Evolutionary conservation across 1,140 invertebrate species (phyloP).

Genomic region (Coenobita brevimanus): DNA sequence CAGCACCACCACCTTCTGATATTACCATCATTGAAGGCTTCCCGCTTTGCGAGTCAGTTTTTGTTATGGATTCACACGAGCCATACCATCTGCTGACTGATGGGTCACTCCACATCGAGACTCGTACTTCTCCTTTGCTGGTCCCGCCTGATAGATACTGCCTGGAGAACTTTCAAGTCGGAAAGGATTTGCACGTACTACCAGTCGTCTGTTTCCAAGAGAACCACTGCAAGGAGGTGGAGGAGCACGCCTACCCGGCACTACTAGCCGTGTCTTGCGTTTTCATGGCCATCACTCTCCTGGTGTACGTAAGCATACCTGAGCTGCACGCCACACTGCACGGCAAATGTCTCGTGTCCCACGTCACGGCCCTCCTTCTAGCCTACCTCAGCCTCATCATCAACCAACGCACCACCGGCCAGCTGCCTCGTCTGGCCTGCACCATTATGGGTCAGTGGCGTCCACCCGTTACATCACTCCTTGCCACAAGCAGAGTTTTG

Average conservation of each 20-base stretch:
- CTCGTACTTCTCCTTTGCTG: background rate
- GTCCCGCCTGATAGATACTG: conserved; percentile 52
- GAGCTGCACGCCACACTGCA: conserved; percentile 64
- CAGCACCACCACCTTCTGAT: background rate
- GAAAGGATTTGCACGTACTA: background rate
- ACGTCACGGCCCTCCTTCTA: conserved; percentile 58
- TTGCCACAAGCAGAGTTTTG: too few relatives aligned
- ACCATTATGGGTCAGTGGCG: conserved; percentile 62
- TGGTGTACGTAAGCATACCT: conserved; percentile 60
- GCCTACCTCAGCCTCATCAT: conserved; percentile 59
- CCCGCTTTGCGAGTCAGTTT: conserved; percentile 22
- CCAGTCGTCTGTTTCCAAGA: conserved; percentile 58
- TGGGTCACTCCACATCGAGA: conserved; percentile 33
- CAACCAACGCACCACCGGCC: conserved; percentile 33
- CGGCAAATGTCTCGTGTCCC: conserved; percentile 64
- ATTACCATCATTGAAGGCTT: conserved; percentile 15
- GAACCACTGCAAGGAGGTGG: background rate
- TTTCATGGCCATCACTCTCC: conserved; percentile 59
- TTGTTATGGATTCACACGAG: conserved; percentile 26
- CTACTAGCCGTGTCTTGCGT: conserved; percentile 60
- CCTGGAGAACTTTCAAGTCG: conserved; percentile 52
- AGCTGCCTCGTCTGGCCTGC: conserved; percentile 48
- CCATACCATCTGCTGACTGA: conserved; percentile 49
- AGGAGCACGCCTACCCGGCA: conserved; percentile 21
- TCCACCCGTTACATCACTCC: too few relatives aligned